Percentiles rank a stretch among this genome's conserved stretches.
Conservation (phyloP, 2,113 vertebrate genomes). For the Cathartes aura region DNA sequence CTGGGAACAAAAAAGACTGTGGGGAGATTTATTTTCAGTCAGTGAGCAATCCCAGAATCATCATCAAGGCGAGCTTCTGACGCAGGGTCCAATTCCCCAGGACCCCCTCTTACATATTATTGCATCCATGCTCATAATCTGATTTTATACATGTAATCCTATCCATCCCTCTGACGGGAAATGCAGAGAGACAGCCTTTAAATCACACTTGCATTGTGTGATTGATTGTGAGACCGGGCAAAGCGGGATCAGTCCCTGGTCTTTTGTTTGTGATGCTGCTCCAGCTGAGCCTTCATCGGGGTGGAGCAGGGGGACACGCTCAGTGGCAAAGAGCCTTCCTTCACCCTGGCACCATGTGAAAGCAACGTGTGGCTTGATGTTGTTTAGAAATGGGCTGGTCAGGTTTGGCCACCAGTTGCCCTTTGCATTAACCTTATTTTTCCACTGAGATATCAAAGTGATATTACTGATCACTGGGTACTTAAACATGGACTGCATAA, state of each 20-base stretch:
- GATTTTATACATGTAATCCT: background rate
- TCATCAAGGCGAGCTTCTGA: background rate
- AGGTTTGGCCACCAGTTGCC: background rate
- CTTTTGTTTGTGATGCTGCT: background rate
- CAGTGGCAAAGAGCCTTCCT: background rate
- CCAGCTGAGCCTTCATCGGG: background rate
- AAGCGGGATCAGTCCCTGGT: background rate
- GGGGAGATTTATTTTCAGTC: background rate
- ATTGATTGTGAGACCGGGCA: background rate
- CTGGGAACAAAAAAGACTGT: background rate
- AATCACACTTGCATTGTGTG: background rate
- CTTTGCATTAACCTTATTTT: background rate
- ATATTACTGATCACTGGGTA: background rate
- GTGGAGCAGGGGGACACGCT: accelerated
- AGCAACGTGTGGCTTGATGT: background rate
- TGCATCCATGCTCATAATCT: background rate
- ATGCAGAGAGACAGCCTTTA: background rate
- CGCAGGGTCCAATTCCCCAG: background rate
- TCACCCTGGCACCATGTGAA: background rate
- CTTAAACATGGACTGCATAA: background rate
- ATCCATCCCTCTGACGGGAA: background rate
- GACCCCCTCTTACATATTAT: background rate
- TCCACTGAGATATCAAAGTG: background rate
- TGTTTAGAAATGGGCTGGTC: background rate
- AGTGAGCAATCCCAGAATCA: background rate